Conservation (phyloP, 1,140 invertebrate species). For the Mercenaria mercenaria region DNA sequence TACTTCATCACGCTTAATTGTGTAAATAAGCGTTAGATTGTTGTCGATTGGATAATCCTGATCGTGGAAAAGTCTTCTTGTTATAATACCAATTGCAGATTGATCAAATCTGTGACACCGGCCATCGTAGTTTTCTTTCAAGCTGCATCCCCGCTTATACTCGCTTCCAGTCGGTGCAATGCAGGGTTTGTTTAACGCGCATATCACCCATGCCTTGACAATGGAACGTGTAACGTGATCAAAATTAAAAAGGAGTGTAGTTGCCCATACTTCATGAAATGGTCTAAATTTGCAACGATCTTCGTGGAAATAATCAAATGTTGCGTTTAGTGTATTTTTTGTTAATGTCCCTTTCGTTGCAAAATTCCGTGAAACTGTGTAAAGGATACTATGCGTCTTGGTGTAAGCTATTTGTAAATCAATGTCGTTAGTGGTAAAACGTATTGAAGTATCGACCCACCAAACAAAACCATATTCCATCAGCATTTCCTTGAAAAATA, state of each 20-base stretch:
- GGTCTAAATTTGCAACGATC: slow-evolving; percentile 36
- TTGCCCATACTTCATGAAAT: background rate
- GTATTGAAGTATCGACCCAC: slow-evolving; percentile 20
- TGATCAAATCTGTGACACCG: slow-evolving; percentile 17
- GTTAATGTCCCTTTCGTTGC: background rate
- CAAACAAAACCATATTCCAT: slow-evolving; percentile 39
- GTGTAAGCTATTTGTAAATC: background rate
- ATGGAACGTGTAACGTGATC: background rate
- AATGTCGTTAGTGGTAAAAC: background rate
- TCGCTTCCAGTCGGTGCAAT: background rate
- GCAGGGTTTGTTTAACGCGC: slow-evolving; percentile 9
- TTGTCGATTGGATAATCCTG: too few species aligned
- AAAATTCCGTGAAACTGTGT: background rate
- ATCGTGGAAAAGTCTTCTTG: slow-evolving; percentile 3
- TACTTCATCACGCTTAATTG: slow-evolving; percentile 22
- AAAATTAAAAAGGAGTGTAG: background rate
- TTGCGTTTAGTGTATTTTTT: background rate
- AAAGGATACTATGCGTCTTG: background rate
- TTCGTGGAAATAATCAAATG: background rate
- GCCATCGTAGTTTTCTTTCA: background rate
- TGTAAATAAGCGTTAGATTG: background rate
- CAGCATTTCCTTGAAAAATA: slow-evolving; percentile 7
- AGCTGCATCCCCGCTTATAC: background rate
- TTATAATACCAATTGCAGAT: slow-evolving; percentile 16
- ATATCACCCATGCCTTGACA: background rate